phyloP scores from a whole-genome alignment of 2,888 invertebrate genomes.

The Eilema griseolum region DNA sequence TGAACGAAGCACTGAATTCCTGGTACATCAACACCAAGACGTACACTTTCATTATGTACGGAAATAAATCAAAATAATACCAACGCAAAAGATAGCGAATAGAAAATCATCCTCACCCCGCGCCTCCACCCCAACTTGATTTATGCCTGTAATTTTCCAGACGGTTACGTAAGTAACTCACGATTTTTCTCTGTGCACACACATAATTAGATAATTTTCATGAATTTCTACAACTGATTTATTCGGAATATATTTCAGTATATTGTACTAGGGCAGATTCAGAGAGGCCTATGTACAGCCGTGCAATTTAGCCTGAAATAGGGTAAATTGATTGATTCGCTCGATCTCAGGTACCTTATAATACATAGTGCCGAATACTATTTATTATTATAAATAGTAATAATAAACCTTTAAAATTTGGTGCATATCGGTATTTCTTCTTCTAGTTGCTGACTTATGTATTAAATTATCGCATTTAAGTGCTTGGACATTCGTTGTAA shows the following conservation, averaged over 20 bases:
- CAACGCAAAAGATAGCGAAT: constrained; percentile 84
- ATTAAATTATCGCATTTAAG: constrained; percentile 29
- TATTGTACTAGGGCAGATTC: background rate
- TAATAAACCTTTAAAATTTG: constrained; percentile 35
- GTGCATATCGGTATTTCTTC: constrained; percentile 19
- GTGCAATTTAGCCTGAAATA: background rate
- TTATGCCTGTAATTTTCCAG: constrained; percentile 85
- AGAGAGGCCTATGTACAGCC: background rate
- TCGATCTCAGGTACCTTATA: too few species aligned
- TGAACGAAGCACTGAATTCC: constrained; percentile 72
- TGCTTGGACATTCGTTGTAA: constrained; percentile 39
- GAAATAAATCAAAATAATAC: constrained; percentile 86
- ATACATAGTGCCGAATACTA: background rate
- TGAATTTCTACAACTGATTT: constrained; percentile 66
- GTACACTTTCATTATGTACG: constrained; percentile 83
- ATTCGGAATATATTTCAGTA: constrained; percentile 42
- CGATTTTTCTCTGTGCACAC: constrained; percentile 83
- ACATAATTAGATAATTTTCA: constrained; percentile 85
- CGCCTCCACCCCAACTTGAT: constrained; percentile 71
- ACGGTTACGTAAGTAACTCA: constrained; percentile 84
- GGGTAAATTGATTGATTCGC: background rate
- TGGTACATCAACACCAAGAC: constrained; percentile 78
- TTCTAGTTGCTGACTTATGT: constrained; percentile 24
- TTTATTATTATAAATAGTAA: too few species aligned
- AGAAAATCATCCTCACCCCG: constrained; percentile 80